Evolutionary conservation across 2,113 vertebrate genomes (phyloP), one percentile per base, ranked within the genome.

Genomic region (Grammomys dolichurus): DNA sequence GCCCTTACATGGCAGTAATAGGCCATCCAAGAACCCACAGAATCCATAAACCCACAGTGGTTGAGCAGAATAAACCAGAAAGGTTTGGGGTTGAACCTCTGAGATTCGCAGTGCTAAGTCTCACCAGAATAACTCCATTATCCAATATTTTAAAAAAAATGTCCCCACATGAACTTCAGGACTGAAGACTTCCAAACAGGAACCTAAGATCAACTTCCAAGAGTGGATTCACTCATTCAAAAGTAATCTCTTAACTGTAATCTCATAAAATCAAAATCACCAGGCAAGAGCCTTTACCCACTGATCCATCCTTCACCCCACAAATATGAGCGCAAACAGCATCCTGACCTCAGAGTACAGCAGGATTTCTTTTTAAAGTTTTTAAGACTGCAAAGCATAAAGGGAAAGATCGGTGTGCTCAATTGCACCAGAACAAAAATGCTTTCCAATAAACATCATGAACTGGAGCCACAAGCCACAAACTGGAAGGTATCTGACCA

Each of bases 361-460:
- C n/a, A 85, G 22, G 33, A 89, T 46, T 95, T 31, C 28, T 48
- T 87, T 95, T n/a, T 26, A 76, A 92, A 40, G 43, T 24, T 88
- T 73, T 65, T 51, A 85, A 86, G 87, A 89, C 94, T 76, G 63
- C 13, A 46, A 86, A 46, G 26, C 31, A 19, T 88, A 89, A 87
- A 87, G 48, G n/a, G 87, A 95, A 95, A 91, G 56, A 90, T 87
- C 48, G 58, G 14, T 90, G 43, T n/a, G 75, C 84, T 72, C 91
- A 67, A 87, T 67, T 63, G 10, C 13, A 58, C 48, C 31, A 43
- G 87, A 56, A 73, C 75, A 56, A 75, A 93, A 86, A 31, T 81
- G n/a, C 51, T 58, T 80, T 54, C 60, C 70, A 82, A 36, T 36
- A 82, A 86, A 67, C 19, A 92, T 40, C 40, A 75, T 43, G 90